Conservation (phyloP, 2,888 invertebrate genomes). For the Drosophila fungiperda region DNA sequence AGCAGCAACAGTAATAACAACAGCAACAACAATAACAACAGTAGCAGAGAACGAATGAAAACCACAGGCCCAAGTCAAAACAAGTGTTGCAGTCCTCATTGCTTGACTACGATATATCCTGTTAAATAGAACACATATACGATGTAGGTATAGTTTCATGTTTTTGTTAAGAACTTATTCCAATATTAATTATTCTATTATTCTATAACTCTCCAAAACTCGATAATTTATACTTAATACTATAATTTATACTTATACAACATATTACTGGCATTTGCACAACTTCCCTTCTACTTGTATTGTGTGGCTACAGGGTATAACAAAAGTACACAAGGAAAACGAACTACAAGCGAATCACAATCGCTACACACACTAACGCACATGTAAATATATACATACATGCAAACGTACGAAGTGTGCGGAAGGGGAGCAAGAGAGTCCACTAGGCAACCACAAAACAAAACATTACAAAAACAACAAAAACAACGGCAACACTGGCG, state of each 20-base stretch:
- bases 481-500: constrained; percentile 48
- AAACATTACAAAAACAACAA: constrained; percentile 54
- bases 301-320: constrained; percentile 21
- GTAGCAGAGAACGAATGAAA: constrained; percentile 58
- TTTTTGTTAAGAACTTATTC: no score
- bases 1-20: constrained; percentile 1
- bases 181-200: not conserved
- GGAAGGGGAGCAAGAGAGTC: constrained; percentile 21
- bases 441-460: constrained; percentile 68
- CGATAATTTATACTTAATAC: not conserved
- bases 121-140: not conserved
- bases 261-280: not conserved
- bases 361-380: constrained; percentile 28
- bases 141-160: not conserved
- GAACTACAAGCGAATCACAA: constrained; percentile 62
- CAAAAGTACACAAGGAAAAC: constrained; percentile 49
- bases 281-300: not conserved
- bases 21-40: constrained; percentile 26
- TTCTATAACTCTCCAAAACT: not conserved
- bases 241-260: no score
- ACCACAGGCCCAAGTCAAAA: constrained; percentile 54
- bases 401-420: not conserved
- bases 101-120: not conserved
- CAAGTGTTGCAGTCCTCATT: constrained; percentile 15
- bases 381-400: constrained; percentile 2